Conservation (phyloP, 2,113 vertebrate species). For the Peucedramus taeniatus region DNA sequence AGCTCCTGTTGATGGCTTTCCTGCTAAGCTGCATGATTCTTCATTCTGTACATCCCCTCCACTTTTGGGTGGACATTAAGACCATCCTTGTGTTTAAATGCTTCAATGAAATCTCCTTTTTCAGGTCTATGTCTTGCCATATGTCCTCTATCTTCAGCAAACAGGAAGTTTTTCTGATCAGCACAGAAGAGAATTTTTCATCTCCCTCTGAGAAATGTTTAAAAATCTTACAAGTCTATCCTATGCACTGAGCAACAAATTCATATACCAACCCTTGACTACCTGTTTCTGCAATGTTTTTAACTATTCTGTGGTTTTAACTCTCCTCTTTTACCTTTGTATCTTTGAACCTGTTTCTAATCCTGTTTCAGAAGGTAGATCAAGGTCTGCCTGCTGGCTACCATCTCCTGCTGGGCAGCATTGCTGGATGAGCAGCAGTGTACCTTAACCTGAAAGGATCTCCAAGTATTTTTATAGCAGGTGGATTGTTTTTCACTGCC, state of each 20-base stretch:
- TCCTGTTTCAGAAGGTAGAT: not conserved
- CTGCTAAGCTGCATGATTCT: not conserved
- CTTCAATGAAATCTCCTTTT: not conserved
- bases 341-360: not conserved
- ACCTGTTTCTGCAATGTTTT: not conserved
- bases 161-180: not conserved
- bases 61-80: not conserved
- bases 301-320: not conserved
- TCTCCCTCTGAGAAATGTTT: not conserved
- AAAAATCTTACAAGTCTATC: not conserved
- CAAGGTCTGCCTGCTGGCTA: not conserved
- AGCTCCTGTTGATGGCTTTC: accelerated
- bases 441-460: not conserved
- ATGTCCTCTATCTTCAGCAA: not conserved
- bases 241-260: not conserved
- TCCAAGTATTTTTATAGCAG: not conserved
- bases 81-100: not conserved
- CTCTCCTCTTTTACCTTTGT: not conserved
- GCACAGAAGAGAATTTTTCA: not conserved
- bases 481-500: not conserved
- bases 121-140: not conserved
- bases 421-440: not conserved
- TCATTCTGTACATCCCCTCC: not conserved
- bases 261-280: not conserved
- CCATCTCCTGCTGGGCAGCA: not conserved